Evolutionary conservation across 2,113 vertebrate genomes (phyloP).

Genomic region (Gracilinanus agilis): DNA sequence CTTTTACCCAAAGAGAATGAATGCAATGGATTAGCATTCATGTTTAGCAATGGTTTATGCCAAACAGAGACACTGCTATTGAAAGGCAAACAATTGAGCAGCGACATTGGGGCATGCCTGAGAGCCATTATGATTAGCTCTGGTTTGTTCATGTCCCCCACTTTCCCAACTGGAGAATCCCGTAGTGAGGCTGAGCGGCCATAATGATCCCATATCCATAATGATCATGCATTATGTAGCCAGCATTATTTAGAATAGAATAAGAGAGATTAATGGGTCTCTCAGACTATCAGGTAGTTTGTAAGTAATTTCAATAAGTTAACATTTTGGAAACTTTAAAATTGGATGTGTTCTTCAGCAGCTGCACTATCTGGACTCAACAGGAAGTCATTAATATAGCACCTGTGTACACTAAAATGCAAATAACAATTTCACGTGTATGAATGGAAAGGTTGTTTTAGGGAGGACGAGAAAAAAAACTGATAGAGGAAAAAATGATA

Average conservation of each 20-base stretch:
- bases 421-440: not conserved
- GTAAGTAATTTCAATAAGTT: not conserved
- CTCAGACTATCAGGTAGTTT: not conserved
- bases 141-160: not conserved
- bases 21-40: not conserved
- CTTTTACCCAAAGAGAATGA: not conserved
- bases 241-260: not conserved
- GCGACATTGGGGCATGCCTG: not conserved
- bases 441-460: not conserved
- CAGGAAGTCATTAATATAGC: not conserved
- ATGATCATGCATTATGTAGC: not conserved
- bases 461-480: not conserved
- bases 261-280: constrained; percentile 5
- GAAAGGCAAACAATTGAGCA: not conserved
- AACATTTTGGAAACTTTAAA: not conserved
- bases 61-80: not conserved
- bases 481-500: not conserved
- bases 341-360: not conserved
- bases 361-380: not conserved
- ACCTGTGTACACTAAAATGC: not conserved
- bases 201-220: not conserved
- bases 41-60: not conserved
- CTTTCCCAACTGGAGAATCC: not conserved
- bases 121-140: not conserved
- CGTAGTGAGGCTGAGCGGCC: not conserved